A percentile compares a stretch with the other conserved stretches of the same genome.
Evolutionary conservation across 2,113 vertebrate species (phyloP).

Genomic region (Agelaius tricolor): DNA sequence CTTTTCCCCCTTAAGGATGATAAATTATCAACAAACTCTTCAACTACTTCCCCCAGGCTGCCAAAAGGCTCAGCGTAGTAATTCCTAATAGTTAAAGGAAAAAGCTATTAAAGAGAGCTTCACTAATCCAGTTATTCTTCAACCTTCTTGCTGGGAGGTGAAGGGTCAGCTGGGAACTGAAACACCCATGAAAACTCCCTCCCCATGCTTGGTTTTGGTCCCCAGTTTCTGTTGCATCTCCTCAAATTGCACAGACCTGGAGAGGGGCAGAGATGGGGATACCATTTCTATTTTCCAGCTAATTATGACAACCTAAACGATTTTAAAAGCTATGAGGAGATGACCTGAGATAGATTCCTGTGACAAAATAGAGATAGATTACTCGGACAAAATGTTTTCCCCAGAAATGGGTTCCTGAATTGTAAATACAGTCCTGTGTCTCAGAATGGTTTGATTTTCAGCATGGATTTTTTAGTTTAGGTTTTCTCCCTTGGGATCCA

Average conservation of each 20-base stretch:
- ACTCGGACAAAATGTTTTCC: not conserved
- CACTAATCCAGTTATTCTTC: not conserved
- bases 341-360: not conserved
- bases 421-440: not conserved
- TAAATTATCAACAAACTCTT: not conserved
- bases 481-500: not conserved
- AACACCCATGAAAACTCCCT: rapidly evolving
- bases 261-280: too few species aligned
- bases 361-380: too few species aligned
- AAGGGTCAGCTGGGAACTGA: not conserved
- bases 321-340: not conserved
- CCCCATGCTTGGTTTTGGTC: rapidly evolving
- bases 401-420: not conserved
- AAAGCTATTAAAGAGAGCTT: not conserved
- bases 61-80: not conserved
- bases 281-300: not conserved
- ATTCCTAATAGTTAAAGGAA: not conserved
- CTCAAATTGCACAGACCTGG: not conserved
- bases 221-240: not conserved
- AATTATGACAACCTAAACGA: not conserved
- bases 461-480: not conserved
- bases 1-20: not conserved
- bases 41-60: not conserved
- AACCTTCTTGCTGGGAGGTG: not conserved
- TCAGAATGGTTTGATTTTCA: not conserved